phyloP scores from a whole-genome alignment of 2,888 invertebrate genomes.

The Neoaliturus tenellus region DNA sequence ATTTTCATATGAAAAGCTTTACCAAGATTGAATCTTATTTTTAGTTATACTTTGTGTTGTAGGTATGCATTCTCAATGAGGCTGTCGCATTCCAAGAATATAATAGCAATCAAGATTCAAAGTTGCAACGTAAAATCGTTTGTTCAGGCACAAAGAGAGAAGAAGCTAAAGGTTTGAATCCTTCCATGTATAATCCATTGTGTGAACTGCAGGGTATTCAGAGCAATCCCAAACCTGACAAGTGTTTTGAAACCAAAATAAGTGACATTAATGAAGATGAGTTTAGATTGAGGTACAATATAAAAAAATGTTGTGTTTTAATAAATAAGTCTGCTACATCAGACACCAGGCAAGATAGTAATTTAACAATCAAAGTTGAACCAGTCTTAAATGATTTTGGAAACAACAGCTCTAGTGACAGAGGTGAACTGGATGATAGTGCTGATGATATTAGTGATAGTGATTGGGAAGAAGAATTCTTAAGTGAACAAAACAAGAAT shows the following conservation, averaged over 20 bases:
- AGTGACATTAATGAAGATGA: background rate
- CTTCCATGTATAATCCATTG: too few species aligned
- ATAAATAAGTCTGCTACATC: background rate
- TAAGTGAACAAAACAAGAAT: background rate
- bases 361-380: background rate
- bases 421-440: background rate
- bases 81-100: background rate
- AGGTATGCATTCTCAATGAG: background rate
- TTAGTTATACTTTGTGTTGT: too few species aligned
- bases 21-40: too few species aligned
- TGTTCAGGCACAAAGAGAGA: background rate
- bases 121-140: background rate
- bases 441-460: background rate
- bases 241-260: background rate
- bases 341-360: background rate
- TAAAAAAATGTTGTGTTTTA: background rate
- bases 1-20: too few species aligned
- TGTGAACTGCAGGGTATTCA: background rate
- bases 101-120: background rate
- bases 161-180: too few species aligned
- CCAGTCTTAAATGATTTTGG: background rate
- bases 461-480: slow-evolving; percentile 23
- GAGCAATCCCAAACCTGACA: background rate
- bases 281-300: background rate
- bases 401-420: background rate